Percentiles rank a stretch among this genome's conserved stretches.
phyloP scores from a whole-genome alignment of 2,888 invertebrate species.

The Brachycybe producta region DNA sequence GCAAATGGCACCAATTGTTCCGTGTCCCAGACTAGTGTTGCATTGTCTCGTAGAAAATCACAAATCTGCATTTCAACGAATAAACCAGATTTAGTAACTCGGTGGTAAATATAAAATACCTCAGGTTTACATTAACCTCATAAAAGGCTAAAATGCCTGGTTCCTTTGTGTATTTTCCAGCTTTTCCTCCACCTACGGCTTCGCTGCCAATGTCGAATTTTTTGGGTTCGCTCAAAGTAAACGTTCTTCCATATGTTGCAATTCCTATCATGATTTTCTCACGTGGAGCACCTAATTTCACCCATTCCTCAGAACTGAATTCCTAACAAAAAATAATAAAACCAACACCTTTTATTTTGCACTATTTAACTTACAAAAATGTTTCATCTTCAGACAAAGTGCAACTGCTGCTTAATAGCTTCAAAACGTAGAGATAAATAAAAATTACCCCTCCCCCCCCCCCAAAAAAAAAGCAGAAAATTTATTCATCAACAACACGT shows the following conservation, averaged over 20 bases:
- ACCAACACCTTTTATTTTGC: too few relatives aligned
- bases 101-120: neutral
- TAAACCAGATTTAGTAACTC: neutral
- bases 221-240: conserved; percentile 68
- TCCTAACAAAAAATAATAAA: conserved; percentile 42
- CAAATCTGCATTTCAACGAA: conserved; percentile 50
- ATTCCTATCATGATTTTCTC: conserved; percentile 89
- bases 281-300: conserved; percentile 81
- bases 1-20: conserved; percentile 93
- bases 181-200: conserved; percentile 69
- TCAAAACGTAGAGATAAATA: too few relatives aligned
- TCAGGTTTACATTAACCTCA: conserved; percentile 42
- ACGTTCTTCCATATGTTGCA: conserved; percentile 86
- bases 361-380: too few relatives aligned
- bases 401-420: too few relatives aligned
- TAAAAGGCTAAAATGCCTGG: conserved; percentile 91
- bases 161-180: conserved; percentile 81
- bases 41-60: conserved; percentile 78
- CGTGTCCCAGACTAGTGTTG: conserved; percentile 87
- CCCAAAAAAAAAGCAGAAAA: too few relatives aligned
- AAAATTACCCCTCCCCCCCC: too few relatives aligned
- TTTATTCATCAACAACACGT: too few relatives aligned
- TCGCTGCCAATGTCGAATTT: conserved; percentile 88
- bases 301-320: conserved; percentile 82
- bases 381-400: too few relatives aligned